Conservation (phyloP, 2,888 invertebrate genomes). For the Ornithoptera priamus region DNA sequence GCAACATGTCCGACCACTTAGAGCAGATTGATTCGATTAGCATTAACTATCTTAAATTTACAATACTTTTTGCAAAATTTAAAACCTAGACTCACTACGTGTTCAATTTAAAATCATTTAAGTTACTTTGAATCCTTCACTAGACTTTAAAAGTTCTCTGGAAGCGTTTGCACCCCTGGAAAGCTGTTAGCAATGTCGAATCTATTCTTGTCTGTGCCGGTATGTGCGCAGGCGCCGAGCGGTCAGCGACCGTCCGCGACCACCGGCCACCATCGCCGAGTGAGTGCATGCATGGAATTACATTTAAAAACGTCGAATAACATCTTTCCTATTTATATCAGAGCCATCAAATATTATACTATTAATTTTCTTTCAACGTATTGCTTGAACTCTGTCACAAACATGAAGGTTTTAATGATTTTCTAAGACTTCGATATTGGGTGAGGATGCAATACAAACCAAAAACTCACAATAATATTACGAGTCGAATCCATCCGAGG, state of each 20-base stretch:
- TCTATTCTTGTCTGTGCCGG: constrained; percentile 49
- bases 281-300: constrained; percentile 3
- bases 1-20: constrained; percentile 4
- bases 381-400: too few species aligned
- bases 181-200: constrained; percentile 28
- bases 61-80: neutral
- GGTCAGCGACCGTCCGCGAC: constrained; percentile 50
- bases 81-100: neutral
- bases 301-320: constrained; percentile 2
- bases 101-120: too few species aligned
- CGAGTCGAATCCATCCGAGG: constrained; percentile 5
- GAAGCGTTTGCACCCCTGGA: constrained; percentile 13
- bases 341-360: neutral
- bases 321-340: too few species aligned
- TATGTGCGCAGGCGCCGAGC: constrained; percentile 50
- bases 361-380: too few species aligned
- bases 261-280: constrained; percentile 9
- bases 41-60: neutral
- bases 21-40: constrained; percentile 4
- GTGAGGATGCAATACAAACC: too few species aligned
- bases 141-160: neutral
- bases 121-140: too few species aligned
- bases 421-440: too few species aligned
- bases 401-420: too few species aligned
- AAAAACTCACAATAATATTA: too few species aligned